Conservation (phyloP, 1,140 invertebrate genomes). For the Adelges cooleyi region DNA sequence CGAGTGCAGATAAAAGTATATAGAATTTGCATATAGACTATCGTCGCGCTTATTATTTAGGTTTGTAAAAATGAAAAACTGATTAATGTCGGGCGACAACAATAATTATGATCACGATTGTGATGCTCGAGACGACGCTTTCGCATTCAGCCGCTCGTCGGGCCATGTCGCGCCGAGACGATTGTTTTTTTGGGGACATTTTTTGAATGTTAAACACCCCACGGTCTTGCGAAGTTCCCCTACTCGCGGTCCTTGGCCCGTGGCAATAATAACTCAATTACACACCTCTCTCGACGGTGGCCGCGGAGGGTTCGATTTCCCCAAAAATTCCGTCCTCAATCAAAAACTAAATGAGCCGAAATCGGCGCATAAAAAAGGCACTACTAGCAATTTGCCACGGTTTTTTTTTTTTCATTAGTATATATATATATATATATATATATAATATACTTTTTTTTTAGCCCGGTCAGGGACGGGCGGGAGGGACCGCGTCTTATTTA, state of each 20-base stretch:
- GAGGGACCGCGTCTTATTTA: conserved; percentile 15
- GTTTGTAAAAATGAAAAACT: too few relatives aligned
- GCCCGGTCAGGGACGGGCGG: too few relatives aligned
- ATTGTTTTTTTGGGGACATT: conserved; percentile 22
- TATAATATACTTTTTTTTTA: too few relatives aligned
- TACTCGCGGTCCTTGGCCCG: not conserved
- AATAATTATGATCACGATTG: too few relatives aligned
- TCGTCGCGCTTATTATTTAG: too few relatives aligned
- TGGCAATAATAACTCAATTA: conserved; percentile 25
- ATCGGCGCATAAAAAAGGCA: conserved; percentile 21
- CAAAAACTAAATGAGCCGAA: conserved; percentile 27
- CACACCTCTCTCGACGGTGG: not conserved
- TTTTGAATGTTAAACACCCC: conserved; percentile 26
- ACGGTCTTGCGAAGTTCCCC: not conserved
- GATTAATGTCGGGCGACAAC: too few relatives aligned
- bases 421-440: not conserved
- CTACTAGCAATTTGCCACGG: not conserved
- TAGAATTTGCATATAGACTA: too few relatives aligned
- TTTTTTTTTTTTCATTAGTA: conserved; percentile 1
- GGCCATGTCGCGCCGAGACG: too few relatives aligned
- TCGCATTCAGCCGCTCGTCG: too few relatives aligned
- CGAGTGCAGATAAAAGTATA: too few relatives aligned
- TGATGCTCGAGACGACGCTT: too few relatives aligned
- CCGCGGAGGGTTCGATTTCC: conserved; percentile 10
- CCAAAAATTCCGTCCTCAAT: conserved; percentile 14